Evolutionary conservation across 2,888 invertebrate genomes (phyloP), one percentile per base, ranked within the genome.

Genomic region (Entomobrya multifasciata): DNA sequence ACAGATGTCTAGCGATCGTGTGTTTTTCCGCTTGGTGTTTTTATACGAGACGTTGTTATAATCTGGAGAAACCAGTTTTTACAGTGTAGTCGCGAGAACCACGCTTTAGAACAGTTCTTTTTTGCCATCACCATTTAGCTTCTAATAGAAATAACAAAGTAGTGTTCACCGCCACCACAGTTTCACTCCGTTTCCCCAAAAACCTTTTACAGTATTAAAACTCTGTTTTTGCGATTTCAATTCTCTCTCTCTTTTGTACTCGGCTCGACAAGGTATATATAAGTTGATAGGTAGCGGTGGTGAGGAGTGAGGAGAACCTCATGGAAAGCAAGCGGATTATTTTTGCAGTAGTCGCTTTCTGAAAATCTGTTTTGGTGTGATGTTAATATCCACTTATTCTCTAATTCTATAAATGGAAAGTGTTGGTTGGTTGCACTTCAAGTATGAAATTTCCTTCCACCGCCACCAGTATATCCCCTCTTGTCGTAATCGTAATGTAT

Each of bases 361-460:
- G 65, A 20, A 67, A 65, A 79, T 67, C 67, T 67, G 67, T 41
- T 80, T 55, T 80, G 70, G 80, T 55, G 25, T 41, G 80, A 80
- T 67, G 70, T 22, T 55, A 72, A 74, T 72, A 60, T 72, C 72
- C 81, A 72, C 80, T 78, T 67, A 67, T 60, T 72, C 62, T 30
- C 72, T 82, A 82, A 82, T 82, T 72, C 60, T 60, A 60, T 82
- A 82, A 82, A 82, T 82, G 79, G 47, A 62, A 57, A 44, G 67
- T 67, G 67, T 44, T 44, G 67, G 60, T 30, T 62, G 47, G 62
- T 30, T 78, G 77, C 22, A 77, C 74, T 55, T 25, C 77, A 77
- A 41, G 77, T 57, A 77, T 22, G 15, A 77, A 41, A 22, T 6
- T 25, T 65, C n/a, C n/a, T n/a, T n/a, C n/a, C n/a, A n/a, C n/a